These are phyloP conservation scores for Lasioglossum baleicum DNA, from an alignment of 1,140 invertebrate genomes.

Conservation along the genomic window DNA sequence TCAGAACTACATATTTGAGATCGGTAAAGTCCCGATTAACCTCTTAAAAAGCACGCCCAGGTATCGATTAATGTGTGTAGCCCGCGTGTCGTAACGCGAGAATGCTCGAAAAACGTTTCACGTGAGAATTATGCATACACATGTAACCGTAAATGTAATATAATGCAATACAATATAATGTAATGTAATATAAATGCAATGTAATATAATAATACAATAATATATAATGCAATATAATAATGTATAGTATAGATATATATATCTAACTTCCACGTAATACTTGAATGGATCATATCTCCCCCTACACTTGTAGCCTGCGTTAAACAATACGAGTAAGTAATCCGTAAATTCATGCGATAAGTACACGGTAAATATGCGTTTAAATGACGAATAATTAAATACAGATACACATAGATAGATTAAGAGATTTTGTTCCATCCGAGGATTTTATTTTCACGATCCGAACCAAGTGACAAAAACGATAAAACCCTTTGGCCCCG, in stretches of 20 bases:
- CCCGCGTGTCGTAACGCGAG: background rate
- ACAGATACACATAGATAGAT: slow-evolving; percentile 35
- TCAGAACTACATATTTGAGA: slow-evolving; percentile 28
- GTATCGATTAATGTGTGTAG: background rate
- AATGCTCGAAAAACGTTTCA: slow-evolving; percentile 24
- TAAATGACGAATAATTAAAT: slow-evolving; percentile 52
- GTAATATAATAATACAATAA: slow-evolving; percentile 17
- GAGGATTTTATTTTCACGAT: too few relatives aligned
- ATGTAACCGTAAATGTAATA: slow-evolving; percentile 35
- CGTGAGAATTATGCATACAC: slow-evolving; percentile 25
- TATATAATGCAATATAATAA: slow-evolving; percentile 33
- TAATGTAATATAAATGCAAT: slow-evolving; percentile 18
- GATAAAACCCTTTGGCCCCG: too few relatives aligned
- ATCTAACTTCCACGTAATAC: slow-evolving; percentile 29
- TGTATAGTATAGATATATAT: slow-evolving; percentile 41
- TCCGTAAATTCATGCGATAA: slow-evolving; percentile 45
- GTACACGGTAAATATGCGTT: slow-evolving; percentile 31
- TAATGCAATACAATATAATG: slow-evolving; percentile 39
- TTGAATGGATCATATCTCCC: slow-evolving; percentile 23
- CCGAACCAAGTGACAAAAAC: too few relatives aligned
- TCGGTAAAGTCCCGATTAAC: slow-evolving; percentile 36
- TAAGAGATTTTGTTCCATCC: background rate
- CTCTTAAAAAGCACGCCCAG: slow-evolving; percentile 39
- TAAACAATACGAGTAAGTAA: slow-evolving; percentile 46
- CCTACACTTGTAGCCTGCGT: slow-evolving; percentile 24